A percentile compares a stretch with the other conserved stretches of the same genome.
Evolutionary conservation across 2,888 invertebrate species (phyloP).

Genomic region (Horisme vitalbata): DNA sequence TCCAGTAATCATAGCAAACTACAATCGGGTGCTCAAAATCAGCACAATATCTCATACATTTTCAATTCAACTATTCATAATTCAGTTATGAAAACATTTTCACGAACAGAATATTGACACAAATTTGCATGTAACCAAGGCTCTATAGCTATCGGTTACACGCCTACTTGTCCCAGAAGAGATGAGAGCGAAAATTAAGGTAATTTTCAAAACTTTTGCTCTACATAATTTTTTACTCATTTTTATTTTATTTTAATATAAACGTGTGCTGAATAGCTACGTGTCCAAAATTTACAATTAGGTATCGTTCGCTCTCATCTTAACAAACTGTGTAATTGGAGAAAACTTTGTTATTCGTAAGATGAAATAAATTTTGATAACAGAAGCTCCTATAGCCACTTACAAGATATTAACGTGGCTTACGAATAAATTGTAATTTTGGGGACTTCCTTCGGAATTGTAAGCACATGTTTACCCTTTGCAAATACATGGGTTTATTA

Average conservation of each 20-base stretch:
- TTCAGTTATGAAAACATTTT: neutral
- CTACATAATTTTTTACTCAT: neutral
- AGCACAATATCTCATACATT: neutral
- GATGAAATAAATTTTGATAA: slow-evolving; percentile 52
- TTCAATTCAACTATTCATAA: slow-evolving; percentile 37
- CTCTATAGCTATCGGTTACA: slow-evolving; percentile 70
- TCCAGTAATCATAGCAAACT: no score
- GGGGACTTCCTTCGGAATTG: slow-evolving; percentile 40
- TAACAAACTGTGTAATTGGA: slow-evolving; percentile 43
- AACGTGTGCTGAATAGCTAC: slow-evolving; percentile 66
- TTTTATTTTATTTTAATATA: slow-evolving; percentile 37
- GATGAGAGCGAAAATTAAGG: slow-evolving; percentile 16
- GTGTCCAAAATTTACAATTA: slow-evolving; percentile 55
- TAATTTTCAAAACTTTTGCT: slow-evolving; percentile 1
- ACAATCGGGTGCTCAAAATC: no score
- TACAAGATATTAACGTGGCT: slow-evolving; percentile 50
- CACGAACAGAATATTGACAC: slow-evolving; percentile 37
- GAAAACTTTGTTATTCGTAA: slow-evolving; percentile 44
- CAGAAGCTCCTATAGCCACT: slow-evolving; percentile 61
- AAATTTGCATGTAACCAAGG: slow-evolving; percentile 80
- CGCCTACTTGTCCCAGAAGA: slow-evolving; percentile 58
- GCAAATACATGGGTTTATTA: neutral
- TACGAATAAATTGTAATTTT: slow-evolving; percentile 49
- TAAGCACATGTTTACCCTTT: neutral
- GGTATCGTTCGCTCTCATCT: slow-evolving; percentile 57